Conservation (phyloP, 2,113 vertebrate species). For the Tetrao urogallus region DNA sequence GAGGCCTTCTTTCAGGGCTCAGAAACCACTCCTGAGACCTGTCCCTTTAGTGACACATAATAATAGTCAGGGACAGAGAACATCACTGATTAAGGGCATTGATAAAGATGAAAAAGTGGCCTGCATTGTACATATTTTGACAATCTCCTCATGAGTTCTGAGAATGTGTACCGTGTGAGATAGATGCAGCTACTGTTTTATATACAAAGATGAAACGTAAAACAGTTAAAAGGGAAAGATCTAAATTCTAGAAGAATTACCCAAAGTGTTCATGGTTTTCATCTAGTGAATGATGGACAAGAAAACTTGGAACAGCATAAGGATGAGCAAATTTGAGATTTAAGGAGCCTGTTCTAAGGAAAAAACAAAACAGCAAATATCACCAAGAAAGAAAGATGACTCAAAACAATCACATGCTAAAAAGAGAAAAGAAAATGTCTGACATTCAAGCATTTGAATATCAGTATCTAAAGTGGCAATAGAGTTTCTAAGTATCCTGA, state of each 20-base stretch:
- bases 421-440: not conserved
- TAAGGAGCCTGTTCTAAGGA: not conserved
- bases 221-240: not conserved
- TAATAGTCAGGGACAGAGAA: not conserved
- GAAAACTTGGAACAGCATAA: not conserved
- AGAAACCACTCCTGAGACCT: not conserved
- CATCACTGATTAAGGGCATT: not conserved
- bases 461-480: not conserved
- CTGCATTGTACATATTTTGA: not conserved
- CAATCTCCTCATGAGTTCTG: not conserved
- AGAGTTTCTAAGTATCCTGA: accelerated
- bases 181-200: not conserved
- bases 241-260: not conserved
- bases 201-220: not conserved
- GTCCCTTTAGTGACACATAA: not conserved
- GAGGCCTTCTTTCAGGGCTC: not conserved
- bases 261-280: not conserved
- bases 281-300: not conserved
- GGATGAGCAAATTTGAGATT: not conserved
- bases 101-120: not conserved
- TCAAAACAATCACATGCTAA: not conserved
- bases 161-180: not conserved
- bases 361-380: not conserved
- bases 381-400: not conserved
- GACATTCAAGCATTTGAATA: not conserved